Evolutionary conservation across 2,113 vertebrate species (phyloP).

Genomic region (Toxotes chatareus): DNA sequence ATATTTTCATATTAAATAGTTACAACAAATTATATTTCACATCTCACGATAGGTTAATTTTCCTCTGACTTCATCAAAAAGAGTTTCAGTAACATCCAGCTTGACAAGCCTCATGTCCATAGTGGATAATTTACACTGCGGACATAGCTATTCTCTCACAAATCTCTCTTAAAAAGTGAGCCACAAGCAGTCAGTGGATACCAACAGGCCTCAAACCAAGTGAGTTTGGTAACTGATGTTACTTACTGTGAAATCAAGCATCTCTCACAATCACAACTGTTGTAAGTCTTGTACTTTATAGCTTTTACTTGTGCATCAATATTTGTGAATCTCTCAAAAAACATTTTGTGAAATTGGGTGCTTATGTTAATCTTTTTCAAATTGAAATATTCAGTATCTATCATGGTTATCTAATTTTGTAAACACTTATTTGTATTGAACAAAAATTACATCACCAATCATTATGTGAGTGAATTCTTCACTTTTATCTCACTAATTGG

Average conservation of each 20-base stretch:
- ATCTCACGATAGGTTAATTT: not conserved
- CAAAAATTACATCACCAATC: conserved; percentile 14
- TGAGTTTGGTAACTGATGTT: conserved; percentile 47
- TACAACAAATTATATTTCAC: not conserved
- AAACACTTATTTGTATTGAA: conserved; percentile 12
- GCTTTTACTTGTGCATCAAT: not conserved
- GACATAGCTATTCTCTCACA: conserved; percentile 44
- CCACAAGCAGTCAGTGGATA: conserved; percentile 42
- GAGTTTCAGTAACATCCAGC: conserved; percentile 20
- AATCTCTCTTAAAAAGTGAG: conserved; percentile 55
- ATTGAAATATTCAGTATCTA: conserved; percentile 2
- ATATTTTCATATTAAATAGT: not conserved
- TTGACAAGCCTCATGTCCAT: conserved; percentile 26
- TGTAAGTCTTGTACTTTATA: conserved; percentile 5
- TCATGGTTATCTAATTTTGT: not conserved
- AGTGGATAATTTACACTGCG: conserved; percentile 30
- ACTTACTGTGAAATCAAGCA: conserved; percentile 45
- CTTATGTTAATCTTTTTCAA: conserved; percentile 15
- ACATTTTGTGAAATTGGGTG: not conserved
- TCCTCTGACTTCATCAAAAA: conserved; percentile 37
- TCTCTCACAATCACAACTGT: conserved; percentile 23
- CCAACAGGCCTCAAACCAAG: conserved; percentile 35
- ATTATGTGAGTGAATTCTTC: not conserved
- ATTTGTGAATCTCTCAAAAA: conserved; percentile 4
- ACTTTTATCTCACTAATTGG: conserved; percentile 20